Conservation (phyloP, 1,140 invertebrate species). For the Drosophila baimaii region DNA sequence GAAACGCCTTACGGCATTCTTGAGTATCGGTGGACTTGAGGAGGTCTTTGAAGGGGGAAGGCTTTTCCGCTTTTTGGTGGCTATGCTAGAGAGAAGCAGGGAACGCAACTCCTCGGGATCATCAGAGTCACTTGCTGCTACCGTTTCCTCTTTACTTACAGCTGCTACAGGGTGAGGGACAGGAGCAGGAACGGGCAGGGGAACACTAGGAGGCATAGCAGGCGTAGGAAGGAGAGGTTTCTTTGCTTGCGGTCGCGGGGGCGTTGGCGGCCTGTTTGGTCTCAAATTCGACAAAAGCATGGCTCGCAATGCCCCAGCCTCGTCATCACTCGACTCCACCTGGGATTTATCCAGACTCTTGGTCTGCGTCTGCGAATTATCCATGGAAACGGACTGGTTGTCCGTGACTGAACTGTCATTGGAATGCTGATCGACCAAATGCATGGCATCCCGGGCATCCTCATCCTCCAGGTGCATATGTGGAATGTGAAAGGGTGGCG, state of each 20-base stretch:
- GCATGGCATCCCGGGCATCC: slow-evolving; percentile 65
- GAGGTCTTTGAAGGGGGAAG: background rate
- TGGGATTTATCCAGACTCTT: slow-evolving; percentile 22
- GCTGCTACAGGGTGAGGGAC: background rate
- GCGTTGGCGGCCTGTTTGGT: slow-evolving; percentile 8
- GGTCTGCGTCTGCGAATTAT: slow-evolving; percentile 54
- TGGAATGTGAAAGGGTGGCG: slow-evolving; percentile 69
- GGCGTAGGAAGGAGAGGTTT: background rate
- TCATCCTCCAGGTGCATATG: slow-evolving; percentile 62
- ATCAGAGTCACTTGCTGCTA: slow-evolving; percentile 42
- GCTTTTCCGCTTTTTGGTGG: slow-evolving; percentile 38
- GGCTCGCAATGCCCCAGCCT: slow-evolving; percentile 72
- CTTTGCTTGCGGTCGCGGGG: slow-evolving; percentile 10
- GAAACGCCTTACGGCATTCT: slow-evolving; percentile 73
- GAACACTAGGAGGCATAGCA: too few relatives aligned
- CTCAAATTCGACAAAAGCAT: slow-evolving; percentile 66
- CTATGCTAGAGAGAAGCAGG: slow-evolving; percentile 59
- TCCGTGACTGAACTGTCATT: slow-evolving; percentile 47
- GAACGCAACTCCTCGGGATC: slow-evolving; percentile 66
- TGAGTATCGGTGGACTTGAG: slow-evolving; percentile 62
- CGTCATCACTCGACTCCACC: slow-evolving; percentile 65
- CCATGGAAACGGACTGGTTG: slow-evolving; percentile 72
- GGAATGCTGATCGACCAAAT: slow-evolving; percentile 57
- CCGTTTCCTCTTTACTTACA: background rate
- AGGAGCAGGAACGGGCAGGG: background rate